Conservation (phyloP, 2,888 invertebrate species). For the Crocallis elinguaria region DNA sequence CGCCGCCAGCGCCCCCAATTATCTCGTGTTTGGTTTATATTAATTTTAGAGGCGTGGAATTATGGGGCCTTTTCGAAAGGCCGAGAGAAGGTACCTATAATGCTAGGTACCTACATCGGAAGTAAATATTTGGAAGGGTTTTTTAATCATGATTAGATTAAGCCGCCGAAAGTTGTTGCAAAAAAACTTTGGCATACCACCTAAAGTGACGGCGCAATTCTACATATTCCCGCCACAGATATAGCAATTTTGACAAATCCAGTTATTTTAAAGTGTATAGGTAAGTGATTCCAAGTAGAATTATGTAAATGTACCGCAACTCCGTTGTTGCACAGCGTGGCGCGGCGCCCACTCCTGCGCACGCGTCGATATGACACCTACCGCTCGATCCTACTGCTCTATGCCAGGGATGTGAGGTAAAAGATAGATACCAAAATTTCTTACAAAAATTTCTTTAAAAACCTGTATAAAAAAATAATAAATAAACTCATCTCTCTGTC, state of each 20-base stretch:
- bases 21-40: conserved; percentile 42
- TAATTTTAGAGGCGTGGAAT: conserved; percentile 10
- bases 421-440: too few relatives aligned
- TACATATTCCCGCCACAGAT: too few relatives aligned
- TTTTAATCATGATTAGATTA: too few relatives aligned
- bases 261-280: conserved; percentile 1
- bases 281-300: background rate
- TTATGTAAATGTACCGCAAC: conserved; percentile 20
- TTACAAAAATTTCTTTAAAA: too few relatives aligned
- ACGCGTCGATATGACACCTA: conserved; percentile 47
- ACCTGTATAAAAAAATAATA: too few relatives aligned
- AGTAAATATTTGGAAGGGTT: too few relatives aligned
- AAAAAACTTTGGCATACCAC: too few relatives aligned
- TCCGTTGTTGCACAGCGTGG: conserved; percentile 61
- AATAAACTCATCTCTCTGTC: too few relatives aligned
- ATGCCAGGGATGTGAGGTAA: conserved; percentile 13
- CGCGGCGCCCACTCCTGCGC: conserved; percentile 62
- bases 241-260: background rate
- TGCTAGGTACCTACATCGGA: too few relatives aligned
- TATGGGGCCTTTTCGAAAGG: background rate
- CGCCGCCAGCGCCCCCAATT: conserved; percentile 71
- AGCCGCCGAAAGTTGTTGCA: too few relatives aligned
- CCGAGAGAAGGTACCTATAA: too few relatives aligned
- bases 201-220: too few relatives aligned
- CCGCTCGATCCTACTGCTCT: conserved; percentile 22